Evolutionary conservation across 1,140 invertebrate species (phyloP).

Genomic region (Pectinophora gossypiella): DNA sequence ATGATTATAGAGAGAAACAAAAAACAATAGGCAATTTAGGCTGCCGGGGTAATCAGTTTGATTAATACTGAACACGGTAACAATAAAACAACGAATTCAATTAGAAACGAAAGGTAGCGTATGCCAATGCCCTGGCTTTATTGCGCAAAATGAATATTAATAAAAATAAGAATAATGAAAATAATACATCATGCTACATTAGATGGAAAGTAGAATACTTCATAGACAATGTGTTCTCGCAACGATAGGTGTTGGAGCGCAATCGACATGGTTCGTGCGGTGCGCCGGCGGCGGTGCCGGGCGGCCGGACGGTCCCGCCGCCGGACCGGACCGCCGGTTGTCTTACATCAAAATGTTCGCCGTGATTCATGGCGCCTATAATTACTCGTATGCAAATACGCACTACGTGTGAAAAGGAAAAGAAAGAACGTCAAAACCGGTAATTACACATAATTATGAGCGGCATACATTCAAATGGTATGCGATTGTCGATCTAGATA

Average conservation of each 20-base stretch:
- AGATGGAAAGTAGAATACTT: slow-evolving; percentile 66
- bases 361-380: slow-evolving; percentile 57
- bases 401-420: slow-evolving; percentile 70
- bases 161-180: slow-evolving; percentile 67
- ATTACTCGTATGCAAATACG: slow-evolving; percentile 69
- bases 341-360: slow-evolving; percentile 63
- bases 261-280: slow-evolving; percentile 56
- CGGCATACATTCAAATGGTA: slow-evolving; percentile 61
- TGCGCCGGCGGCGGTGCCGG: too few relatives aligned
- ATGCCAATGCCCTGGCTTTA: slow-evolving; percentile 90
- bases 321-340: too few relatives aligned
- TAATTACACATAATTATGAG: slow-evolving; percentile 70
- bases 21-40: slow-evolving; percentile 73
- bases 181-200: slow-evolving; percentile 72
- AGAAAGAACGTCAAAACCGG: slow-evolving; percentile 65
- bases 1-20: slow-evolving; percentile 52
- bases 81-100: slow-evolving; percentile 71
- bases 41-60: slow-evolving; percentile 68
- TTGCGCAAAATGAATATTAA: slow-evolving; percentile 73
- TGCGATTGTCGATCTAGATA: slow-evolving; percentile 66
- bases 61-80: slow-evolving; percentile 69
- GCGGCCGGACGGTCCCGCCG: too few relatives aligned
- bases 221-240: slow-evolving; percentile 58
- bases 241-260: slow-evolving; percentile 58
- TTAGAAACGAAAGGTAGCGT: slow-evolving; percentile 73